Evolutionary conservation across 2,888 invertebrate species (phyloP).

Genomic region (Labia minor): DNA sequence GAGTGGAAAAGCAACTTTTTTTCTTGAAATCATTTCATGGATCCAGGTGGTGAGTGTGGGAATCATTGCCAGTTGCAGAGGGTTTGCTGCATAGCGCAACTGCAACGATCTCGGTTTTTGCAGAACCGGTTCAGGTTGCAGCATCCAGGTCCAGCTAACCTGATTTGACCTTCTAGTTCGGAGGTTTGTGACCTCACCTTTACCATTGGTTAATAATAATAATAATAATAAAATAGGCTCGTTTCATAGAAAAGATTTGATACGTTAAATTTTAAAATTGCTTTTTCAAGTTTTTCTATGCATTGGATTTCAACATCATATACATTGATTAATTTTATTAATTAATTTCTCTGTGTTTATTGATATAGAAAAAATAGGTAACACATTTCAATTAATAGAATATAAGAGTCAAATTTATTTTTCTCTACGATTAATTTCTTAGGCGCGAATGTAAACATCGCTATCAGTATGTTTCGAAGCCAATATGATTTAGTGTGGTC

Average conservation of each 20-base stretch:
- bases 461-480: background rate
- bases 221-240: too few relatives aligned
- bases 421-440: background rate
- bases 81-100: background rate
- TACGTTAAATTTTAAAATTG: too few relatives aligned
- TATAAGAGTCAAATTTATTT: background rate
- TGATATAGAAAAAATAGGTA: too few relatives aligned
- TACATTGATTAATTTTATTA: too few relatives aligned
- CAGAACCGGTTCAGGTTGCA: background rate
- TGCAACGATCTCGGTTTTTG: background rate
- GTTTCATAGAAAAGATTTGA: too few relatives aligned
- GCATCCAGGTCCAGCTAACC: conserved; percentile 1
- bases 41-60: background rate
- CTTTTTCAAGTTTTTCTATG: too few relatives aligned
- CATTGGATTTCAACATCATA: too few relatives aligned
- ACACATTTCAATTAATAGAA: background rate
- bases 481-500: conserved; percentile 4
- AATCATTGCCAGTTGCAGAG: background rate
- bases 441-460: background rate
- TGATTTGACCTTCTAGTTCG: background rate
- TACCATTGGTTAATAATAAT: too few relatives aligned
- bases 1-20: background rate
- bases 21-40: background rate
- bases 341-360: too few relatives aligned
- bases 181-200: background rate